Evolutionary conservation across 2,888 invertebrate species (phyloP).

Genomic region (Ashinkailepas kermadecensis): DNA sequence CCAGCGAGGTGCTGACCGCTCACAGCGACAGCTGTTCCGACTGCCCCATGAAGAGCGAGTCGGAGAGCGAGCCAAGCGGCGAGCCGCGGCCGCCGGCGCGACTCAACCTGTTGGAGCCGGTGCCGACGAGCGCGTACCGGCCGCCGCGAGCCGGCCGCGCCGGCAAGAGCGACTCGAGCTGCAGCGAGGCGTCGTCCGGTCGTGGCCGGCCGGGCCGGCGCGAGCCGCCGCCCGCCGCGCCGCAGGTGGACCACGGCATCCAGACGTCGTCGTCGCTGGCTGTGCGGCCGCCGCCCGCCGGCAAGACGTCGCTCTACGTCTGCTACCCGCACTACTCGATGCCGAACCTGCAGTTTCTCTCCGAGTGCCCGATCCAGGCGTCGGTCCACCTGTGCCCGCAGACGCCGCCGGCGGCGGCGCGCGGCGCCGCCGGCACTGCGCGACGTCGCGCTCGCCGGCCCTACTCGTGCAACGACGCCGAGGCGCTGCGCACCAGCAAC

Average conservation of each 20-base stretch:
- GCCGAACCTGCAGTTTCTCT: slow-evolving; percentile 76
- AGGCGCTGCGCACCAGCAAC: slow-evolving; percentile 68
- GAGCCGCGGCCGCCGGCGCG: slow-evolving; percentile 30
- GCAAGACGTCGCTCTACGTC: slow-evolving; percentile 54
- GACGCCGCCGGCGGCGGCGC: slow-evolving; percentile 45
- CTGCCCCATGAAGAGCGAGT: slow-evolving; percentile 36
- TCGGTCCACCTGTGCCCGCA: slow-evolving; percentile 49
- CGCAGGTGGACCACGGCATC: slow-evolving; percentile 11
- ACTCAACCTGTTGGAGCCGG: neutral
- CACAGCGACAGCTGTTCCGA: slow-evolving; percentile 35
- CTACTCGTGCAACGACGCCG: slow-evolving; percentile 67
- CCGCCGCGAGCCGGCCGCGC: slow-evolving; percentile 26
- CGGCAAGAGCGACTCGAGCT: slow-evolving; percentile 24
- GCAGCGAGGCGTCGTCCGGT: slow-evolving; percentile 20
- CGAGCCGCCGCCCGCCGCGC: slow-evolving; percentile 6
- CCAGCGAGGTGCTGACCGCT: slow-evolving; percentile 4
- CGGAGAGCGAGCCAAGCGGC: slow-evolving; percentile 35
- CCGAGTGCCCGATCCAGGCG: slow-evolving; percentile 45
- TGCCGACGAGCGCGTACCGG: neutral
- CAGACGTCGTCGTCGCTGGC: slow-evolving; percentile 24
- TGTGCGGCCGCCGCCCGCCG: neutral
- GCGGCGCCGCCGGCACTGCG: slow-evolving; percentile 38
- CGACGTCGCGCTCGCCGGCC: slow-evolving; percentile 24
- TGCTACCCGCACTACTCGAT: slow-evolving; percentile 84
- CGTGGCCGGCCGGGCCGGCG: neutral